Conservation (phyloP, 2,888 invertebrate genomes). For the Drosophila mimica region DNA sequence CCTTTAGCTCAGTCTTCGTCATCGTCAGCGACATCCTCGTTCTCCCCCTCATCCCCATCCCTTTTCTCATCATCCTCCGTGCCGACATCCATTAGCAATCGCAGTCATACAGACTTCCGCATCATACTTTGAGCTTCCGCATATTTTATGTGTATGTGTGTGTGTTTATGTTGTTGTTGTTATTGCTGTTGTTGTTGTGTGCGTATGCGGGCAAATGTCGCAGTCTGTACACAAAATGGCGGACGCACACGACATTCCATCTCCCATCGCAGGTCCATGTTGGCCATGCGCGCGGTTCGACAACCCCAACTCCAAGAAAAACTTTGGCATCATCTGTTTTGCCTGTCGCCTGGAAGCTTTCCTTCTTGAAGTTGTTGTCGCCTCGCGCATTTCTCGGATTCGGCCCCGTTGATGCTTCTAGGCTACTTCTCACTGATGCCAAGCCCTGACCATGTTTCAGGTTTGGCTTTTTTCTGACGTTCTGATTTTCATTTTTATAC, state of each 20-base stretch:
- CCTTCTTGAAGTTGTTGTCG: constrained; percentile 45
- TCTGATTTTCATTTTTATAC: constrained; percentile 25
- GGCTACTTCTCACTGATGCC: constrained; percentile 28
- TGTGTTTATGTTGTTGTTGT: constrained; percentile 24
- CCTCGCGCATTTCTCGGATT: constrained; percentile 43
- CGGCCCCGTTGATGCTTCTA: constrained; percentile 40
- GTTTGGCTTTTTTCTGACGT: constrained; percentile 37
- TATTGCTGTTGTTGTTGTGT: constrained; percentile 25
- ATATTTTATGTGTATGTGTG: constrained; percentile 63
- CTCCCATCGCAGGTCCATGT: constrained; percentile 38
- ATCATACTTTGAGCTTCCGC: constrained; percentile 81
- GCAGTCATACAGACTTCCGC: constrained; percentile 81
- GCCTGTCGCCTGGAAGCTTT: constrained; percentile 43
- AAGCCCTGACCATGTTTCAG: constrained; percentile 37
- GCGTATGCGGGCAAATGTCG: constrained; percentile 55
- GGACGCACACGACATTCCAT: constrained; percentile 57
- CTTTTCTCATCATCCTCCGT: constrained; percentile 36
- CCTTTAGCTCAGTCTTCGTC: constrained; percentile 30
- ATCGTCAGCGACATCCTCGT: constrained; percentile 23
- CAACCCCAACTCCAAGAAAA: constrained; percentile 24
- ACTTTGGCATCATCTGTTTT: constrained; percentile 50
- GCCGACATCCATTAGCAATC: constrained; percentile 81
- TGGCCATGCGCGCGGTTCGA: constrained; percentile 71
- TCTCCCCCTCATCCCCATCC: neutral
- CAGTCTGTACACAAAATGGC: constrained; percentile 75